Conservation (phyloP, 2,797 vertebrate species). For the Mallotus villosus region DNA sequence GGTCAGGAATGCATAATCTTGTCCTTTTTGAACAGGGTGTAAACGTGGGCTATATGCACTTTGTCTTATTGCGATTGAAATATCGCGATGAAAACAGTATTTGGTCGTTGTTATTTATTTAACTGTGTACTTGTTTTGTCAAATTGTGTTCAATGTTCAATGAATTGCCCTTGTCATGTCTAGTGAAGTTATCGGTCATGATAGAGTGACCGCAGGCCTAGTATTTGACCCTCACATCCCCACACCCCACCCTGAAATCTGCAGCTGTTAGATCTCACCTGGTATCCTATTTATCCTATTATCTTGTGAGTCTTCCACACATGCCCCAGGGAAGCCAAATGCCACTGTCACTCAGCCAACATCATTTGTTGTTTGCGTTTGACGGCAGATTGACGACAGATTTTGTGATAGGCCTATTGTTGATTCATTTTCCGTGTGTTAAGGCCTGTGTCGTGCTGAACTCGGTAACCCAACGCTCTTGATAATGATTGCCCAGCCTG, state of each 20-base stretch:
- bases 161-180: background rate
- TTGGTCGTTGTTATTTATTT: too few species aligned
- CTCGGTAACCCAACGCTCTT: background rate
- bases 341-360: conserved; percentile 56
- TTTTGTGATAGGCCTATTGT: too few species aligned
- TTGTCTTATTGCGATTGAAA: too few species aligned
- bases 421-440: background rate
- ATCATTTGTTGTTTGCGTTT: conserved; percentile 40
- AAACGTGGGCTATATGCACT: too few species aligned
- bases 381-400: conserved; percentile 27
- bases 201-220: background rate
- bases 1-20: too few species aligned
- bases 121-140: too few species aligned
- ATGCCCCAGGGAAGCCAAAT: conserved; percentile 59
- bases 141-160: too few species aligned
- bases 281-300: conserved; percentile 59
- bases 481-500: background rate
- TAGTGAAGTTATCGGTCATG: background rate
- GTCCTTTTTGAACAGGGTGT: too few species aligned
- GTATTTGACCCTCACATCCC: background rate
- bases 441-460: background rate
- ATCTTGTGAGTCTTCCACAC: conserved; percentile 46
- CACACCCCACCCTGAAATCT: conserved; percentile 33
- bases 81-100: too few species aligned
- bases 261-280: conserved; percentile 63